Percentiles rank a stretch among this genome's conserved stretches.
Evolutionary conservation across 1,140 invertebrate species (phyloP).

Genomic region (Phymastichus coffea): DNA sequence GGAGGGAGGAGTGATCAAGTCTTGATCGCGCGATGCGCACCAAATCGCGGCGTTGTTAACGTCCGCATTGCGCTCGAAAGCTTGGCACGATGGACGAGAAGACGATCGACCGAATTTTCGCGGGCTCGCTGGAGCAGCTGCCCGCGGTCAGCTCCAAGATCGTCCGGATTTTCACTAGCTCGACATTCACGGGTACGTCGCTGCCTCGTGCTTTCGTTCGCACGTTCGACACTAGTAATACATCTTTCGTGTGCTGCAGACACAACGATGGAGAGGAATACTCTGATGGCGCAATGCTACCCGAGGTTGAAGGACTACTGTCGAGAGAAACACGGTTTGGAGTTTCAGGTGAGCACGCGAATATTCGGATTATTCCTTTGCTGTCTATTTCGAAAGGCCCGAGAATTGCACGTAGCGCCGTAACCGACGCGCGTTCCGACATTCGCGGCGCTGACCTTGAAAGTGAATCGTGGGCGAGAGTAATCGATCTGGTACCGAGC

Average conservation of each 20-base stretch:
- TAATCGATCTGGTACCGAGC: constrained; percentile 41
- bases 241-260: constrained; percentile 68
- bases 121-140: constrained; percentile 82
- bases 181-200: constrained; percentile 93
- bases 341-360: constrained; percentile 95
- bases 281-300: constrained; percentile 97
- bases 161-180: constrained; percentile 97
- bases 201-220: too few relatives aligned
- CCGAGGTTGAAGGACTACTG: constrained; percentile 97
- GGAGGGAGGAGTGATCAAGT: too few relatives aligned
- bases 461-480: too few relatives aligned
- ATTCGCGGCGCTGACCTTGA: constrained; percentile 20
- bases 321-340: constrained; percentile 94
- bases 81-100: constrained; percentile 90
- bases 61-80: too few relatives aligned
- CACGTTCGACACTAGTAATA: too few relatives aligned
- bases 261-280: constrained; percentile 96
- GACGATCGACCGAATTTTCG: constrained; percentile 87
- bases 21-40: not conserved
- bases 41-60: too few relatives aligned
- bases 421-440: too few relatives aligned
- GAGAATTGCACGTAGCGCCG: not conserved
- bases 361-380: too few relatives aligned
- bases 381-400: not conserved
- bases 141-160: constrained; percentile 97